Base-by-base conservation (phyloP, 2,888 invertebrate species). In the Trachelus troglodyta region DNA sequence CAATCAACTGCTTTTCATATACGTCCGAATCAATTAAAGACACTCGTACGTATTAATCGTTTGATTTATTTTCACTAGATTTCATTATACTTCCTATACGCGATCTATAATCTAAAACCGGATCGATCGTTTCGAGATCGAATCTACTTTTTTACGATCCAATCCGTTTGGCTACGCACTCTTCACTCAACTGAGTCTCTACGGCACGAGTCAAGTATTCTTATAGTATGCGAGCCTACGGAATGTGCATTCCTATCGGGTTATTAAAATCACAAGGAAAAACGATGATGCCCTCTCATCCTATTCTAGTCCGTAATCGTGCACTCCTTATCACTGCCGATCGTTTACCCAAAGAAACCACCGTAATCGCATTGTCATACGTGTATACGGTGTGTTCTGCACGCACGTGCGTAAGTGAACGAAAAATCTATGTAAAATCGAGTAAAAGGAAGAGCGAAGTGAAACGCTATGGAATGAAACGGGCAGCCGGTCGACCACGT, bases 401-500 rank as follows among this genome's bases (percentile, higher is more conserved):
- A 9, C 56, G 56, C 15, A 56, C 23, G 9, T 23, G 23, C 9
- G 23, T 23, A 2, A 23, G 23, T 23, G 9, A 9, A 56, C 12
- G 23, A 56, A 56, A 23, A 56, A 9, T 56, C 56, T 23, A 56
- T 56, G 35, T 12, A 12, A 56, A 56, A 56, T 23, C 23, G 23
- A 56, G 56, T 6, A 56, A 23, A 56, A 23, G 56, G 23, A 56
- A 56, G 56, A 56, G 56, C 56, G 56, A 56, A 56, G 56, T 56
- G 56, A 56, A 56, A 23, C 23, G 56, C 23, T 23, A 23, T 56
- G 23, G 56, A 56, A 56, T 1, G 56, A 56, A 23, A 56, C 56
- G 56, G 56, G 56, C 56, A 56, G 82, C 83, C 82, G 81, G 83
- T 79, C 85, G 85, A 83, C 83, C 88, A 88, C 88, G 87, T 88